Conservation (phyloP, 2,797 vertebrate species). For the Acanthornis magna region DNA sequence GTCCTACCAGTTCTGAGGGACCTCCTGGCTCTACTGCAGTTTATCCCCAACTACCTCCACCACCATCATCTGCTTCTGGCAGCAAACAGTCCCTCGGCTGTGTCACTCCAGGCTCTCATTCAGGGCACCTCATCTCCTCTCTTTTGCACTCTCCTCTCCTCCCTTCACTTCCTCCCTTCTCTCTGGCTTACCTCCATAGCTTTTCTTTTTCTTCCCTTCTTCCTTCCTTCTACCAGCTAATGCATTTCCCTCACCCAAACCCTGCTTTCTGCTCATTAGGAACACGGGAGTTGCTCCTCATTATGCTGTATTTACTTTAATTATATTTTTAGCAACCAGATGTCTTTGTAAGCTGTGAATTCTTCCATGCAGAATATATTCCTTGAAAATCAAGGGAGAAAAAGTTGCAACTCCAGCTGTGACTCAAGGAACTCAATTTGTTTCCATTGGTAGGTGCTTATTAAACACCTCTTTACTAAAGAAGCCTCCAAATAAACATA, state of each 20-base stretch:
- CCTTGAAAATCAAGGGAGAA: neutral
- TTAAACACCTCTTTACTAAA: neutral
- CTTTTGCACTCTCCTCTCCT: neutral
- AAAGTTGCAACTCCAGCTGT: neutral
- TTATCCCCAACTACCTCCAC: neutral
- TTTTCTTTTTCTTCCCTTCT: neutral
- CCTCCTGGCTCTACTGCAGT: neutral
- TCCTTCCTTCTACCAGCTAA: neutral
- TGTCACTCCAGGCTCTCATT: accelerated
- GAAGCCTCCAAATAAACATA: neutral
- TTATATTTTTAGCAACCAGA: neutral
- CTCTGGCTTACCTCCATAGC: neutral
- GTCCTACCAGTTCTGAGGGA: neutral
- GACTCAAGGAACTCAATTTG: neutral
- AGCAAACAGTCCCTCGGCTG: neutral
- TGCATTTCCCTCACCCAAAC: neutral
- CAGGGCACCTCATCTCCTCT: neutral
- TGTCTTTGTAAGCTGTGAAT: neutral
- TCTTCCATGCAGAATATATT: neutral
- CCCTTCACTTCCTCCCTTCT: neutral
- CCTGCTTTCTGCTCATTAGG: neutral
- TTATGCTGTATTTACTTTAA: neutral
- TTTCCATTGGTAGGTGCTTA: neutral
- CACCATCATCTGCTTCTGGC: neutral
- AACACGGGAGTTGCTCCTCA: neutral